phyloP scores from a whole-genome alignment of 2,888 invertebrate species.

The Timema cristinae region DNA sequence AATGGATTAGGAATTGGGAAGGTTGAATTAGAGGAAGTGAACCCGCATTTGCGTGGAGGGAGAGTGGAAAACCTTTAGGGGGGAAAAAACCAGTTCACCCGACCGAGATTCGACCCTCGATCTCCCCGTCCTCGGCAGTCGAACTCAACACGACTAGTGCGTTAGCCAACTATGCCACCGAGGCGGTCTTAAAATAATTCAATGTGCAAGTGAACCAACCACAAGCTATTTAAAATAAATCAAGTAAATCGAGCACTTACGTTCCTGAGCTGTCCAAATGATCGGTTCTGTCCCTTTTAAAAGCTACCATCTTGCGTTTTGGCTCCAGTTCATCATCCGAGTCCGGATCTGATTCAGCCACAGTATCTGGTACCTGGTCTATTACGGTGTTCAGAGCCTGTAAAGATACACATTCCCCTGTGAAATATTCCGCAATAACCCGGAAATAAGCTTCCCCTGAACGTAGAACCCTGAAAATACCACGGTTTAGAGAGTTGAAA shows the following conservation, averaged over 20 bases:
- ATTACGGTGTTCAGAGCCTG: constrained; percentile 51
- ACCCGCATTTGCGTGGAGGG: background rate
- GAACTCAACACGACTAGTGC: too few relatives aligned
- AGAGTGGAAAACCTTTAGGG: background rate
- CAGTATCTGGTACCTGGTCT: constrained; percentile 62
- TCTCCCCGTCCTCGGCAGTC: too few relatives aligned
- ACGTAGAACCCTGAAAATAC: too few relatives aligned
- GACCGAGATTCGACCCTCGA: background rate
- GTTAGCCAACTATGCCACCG: too few relatives aligned
- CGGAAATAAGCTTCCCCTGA: too few relatives aligned
- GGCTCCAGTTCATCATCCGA: constrained; percentile 55
- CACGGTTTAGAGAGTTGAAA: too few relatives aligned
- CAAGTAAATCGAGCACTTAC: constrained; percentile 55
- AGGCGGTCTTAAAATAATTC: background rate
- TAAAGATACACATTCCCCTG: background rate
- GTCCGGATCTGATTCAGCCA: constrained; percentile 62
- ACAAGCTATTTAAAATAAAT: constrained; percentile 51
- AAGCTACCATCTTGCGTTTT: constrained; percentile 48
- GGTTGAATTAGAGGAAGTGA: too few relatives aligned
- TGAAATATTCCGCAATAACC: background rate
- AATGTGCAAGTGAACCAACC: background rate
- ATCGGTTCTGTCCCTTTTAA: constrained; percentile 36
- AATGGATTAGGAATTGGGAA: too few relatives aligned
- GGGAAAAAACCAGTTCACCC: background rate
- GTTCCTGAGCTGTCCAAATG: constrained; percentile 42